phyloP scores from a whole-genome alignment of 2,113 vertebrate species.

The Saccopteryx bilineata region DNA sequence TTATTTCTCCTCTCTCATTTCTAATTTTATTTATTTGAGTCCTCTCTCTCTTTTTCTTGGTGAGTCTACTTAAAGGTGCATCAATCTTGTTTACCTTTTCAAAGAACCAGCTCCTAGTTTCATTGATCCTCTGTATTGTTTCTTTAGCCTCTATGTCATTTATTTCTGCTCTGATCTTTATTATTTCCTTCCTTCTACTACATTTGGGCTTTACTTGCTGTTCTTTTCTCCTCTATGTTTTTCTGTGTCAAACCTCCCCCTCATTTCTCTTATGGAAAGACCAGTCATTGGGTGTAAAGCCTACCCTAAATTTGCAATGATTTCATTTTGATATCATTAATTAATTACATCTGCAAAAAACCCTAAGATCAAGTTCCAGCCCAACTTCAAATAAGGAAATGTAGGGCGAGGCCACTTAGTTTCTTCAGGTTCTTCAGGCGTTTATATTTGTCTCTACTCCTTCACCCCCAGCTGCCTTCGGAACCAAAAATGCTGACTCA shows the following conservation, averaged over 20 bases:
- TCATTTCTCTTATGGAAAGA: background rate
- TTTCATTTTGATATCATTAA: background rate
- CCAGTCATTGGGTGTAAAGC: background rate
- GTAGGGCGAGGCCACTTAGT: background rate
- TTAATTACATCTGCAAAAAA: background rate
- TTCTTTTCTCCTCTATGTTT: background rate
- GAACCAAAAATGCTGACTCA: background rate
- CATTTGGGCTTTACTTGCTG: too few relatives aligned
- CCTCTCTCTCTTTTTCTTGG: too few relatives aligned
- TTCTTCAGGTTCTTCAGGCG: background rate
- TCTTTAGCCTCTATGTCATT: too few relatives aligned
- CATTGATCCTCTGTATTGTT: too few relatives aligned
- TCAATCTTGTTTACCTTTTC: too few relatives aligned
- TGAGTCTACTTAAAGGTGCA: too few relatives aligned
- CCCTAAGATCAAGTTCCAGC: background rate
- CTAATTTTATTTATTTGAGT: too few relatives aligned
- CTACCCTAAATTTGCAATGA: background rate
- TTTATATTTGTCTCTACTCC: background rate
- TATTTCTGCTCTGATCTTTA: too few relatives aligned
- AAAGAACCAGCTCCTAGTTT: too few relatives aligned
- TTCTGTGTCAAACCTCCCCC: background rate
- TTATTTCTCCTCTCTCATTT: too few relatives aligned
- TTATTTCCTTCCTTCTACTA: too few relatives aligned
- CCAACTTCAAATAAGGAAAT: background rate
- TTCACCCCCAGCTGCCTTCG: rapidly evolving